These are phyloP conservation scores for Synergus itoensis DNA, from an alignment of 2,888 invertebrate genomes.

Conservation along the genomic window DNA sequence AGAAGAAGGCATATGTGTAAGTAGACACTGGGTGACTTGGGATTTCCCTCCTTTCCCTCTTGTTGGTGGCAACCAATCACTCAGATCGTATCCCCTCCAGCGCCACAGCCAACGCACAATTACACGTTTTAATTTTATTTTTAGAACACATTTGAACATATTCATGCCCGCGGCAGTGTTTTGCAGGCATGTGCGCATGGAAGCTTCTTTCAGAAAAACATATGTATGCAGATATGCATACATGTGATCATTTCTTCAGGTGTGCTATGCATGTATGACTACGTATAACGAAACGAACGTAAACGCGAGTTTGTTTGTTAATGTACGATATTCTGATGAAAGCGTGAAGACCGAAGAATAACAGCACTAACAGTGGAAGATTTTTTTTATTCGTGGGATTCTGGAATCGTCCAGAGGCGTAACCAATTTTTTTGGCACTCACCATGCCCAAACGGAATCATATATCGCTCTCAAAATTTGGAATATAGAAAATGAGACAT, in stretches of 20 bases:
- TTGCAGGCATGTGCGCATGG: neutral
- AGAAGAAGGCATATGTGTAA: slow-evolving; percentile 51
- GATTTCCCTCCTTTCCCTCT: slow-evolving; percentile 75
- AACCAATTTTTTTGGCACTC: no score
- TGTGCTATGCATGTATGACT: no score
- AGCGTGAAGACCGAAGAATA: no score
- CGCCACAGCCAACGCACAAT: slow-evolving; percentile 48
- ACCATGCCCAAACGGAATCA: no score
- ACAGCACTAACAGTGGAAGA: no score
- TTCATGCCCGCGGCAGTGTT: neutral
- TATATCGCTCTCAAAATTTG: no score
- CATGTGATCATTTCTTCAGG: neutral
- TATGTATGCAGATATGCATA: neutral
- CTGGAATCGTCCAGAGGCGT: no score
- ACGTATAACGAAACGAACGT: no score
- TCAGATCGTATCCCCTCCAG: slow-evolving; percentile 42
- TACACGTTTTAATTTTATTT: slow-evolving; percentile 43
- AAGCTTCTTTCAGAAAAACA: slow-evolving; percentile 3
- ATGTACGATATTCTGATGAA: no score
- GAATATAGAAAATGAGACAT: no score
- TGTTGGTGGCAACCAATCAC: slow-evolving; percentile 63
- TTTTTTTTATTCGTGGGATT: no score
- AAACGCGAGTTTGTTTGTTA: neutral
- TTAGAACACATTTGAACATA: slow-evolving; percentile 33
- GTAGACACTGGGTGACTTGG: slow-evolving; percentile 50